Base-by-base conservation (phyloP, 2,113 vertebrate species). In the Tragulus kanchil region DNA sequence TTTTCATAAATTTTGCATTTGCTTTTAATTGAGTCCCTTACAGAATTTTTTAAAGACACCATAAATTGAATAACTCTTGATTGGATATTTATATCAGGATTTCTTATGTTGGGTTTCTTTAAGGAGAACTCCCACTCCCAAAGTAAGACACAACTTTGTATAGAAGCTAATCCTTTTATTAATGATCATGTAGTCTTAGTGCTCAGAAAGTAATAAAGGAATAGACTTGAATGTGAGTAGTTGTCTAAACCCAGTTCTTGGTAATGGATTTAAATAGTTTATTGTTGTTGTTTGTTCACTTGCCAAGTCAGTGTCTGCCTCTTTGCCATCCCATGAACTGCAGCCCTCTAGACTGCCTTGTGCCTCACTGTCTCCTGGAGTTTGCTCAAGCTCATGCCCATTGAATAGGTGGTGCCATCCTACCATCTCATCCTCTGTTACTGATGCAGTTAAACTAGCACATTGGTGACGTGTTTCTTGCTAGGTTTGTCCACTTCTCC, bases 231-330 rank as follows among this genome's bases (percentile, higher is more conserved):
- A 75, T 87, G 8, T 58, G 28, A 94, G 31, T 6, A 79, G 8
- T 85, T 94, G 58, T 85, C 59, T 89, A 95, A 94, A 77, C 50
- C 31, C 31, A 5, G 77, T 56, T 86, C 58, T 93, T 77, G 8
- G 78, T 94, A 50, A 52, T 79, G 78, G 8, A 93, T 62, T 90
- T 64, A 75, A 94, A 89, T 67, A 97, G 50, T 87, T 93, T 45
- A 11, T 73, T 73, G 36, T 42, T 69, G 67, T 23, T 73, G 42
- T 73, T 23, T 73, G 42, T 73, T 73, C 69, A 14, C 19, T 12
- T 3, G 11, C 42, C 19, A 42, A 71, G 67, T 23, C 5, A 36
- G 19, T 6, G 19, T 42, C 67, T 3, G 5, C 13, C 21, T 73
- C 19, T 13, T 73, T 1, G 0, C 3, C 1, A 45, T 42, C 25